Base-by-base conservation (phyloP, 2,113 vertebrate species). In the Dasyprocta punctata region DNA sequence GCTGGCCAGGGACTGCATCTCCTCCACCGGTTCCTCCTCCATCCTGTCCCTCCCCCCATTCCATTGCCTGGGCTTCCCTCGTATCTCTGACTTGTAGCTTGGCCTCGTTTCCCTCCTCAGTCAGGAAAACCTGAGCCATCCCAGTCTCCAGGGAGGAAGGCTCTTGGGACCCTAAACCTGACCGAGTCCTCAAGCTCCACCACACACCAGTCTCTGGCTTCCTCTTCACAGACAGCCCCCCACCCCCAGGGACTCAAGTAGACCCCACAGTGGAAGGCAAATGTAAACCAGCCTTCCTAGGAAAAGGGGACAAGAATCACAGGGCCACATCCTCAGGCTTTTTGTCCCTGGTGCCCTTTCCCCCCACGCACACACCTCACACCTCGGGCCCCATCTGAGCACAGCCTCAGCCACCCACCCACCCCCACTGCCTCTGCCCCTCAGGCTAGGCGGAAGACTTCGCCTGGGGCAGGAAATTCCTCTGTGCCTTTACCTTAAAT, bases 261-360 rank as follows among this genome's bases (percentile, higher is more conserved):
- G n/a, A 75, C 22, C 49, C 65, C 67, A 26, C 86, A 87, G 52
- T 67, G 54, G 12, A 61, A 56, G 2, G 20, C 56, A 19, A 9
- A 47, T 24, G 54, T 14, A 87, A 71, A 54, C 4, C 0, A 60
- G 36, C 36, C 14, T 30, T 49, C 16, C 54, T 3, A 7, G 30
- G 22, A 19, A 22, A n/a, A 49, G 14, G 17, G 12, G 22, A 36
- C 1, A 1, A 17, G 36, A 28, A 49, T 9, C 3, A 1, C 0
- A 26, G 4, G n/a, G 13, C 20, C 16, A 47, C n/a, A 28, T 30
- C 52, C 20, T 61, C 5, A 19, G 26, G 6, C 5, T 30, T 20
- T 63, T 24, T 9, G 36, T 13, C 16, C 63, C 56, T 16, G 6
- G 17, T 0, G 10, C 54, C 47, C 38, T 22, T 58, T 1, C 19